Evolutionary conservation across 2,113 vertebrate species (phyloP).

Genomic region (Cyprinus carpio): DNA sequence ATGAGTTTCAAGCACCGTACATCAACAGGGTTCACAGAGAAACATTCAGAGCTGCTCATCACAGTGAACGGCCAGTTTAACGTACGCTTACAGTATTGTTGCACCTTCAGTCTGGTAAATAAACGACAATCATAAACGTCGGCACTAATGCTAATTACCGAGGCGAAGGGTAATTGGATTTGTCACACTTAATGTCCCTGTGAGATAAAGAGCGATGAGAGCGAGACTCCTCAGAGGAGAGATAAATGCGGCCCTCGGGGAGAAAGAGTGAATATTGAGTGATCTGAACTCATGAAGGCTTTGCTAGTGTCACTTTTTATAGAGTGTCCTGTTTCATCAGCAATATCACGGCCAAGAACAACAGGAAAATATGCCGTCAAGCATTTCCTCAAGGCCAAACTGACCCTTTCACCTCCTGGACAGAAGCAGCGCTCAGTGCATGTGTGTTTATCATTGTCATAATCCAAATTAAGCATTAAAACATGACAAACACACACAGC

Average conservation of each 20-base stretch:
- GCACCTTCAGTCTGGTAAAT: slow-evolving; percentile 6
- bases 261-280: slow-evolving; percentile 26
- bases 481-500: not conserved
- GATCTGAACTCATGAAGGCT: slow-evolving; percentile 33
- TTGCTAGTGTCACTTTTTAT: slow-evolving; percentile 36
- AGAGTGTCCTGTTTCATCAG: slow-evolving; percentile 10
- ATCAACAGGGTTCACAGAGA: not conserved
- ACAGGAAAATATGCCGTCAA: slow-evolving; percentile 30
- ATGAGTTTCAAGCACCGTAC: not conserved
- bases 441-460: not conserved
- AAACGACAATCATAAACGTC: slow-evolving; percentile 2
- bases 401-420: slow-evolving; percentile 18
- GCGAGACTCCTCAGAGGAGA: not conserved
- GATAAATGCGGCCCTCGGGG: slow-evolving; percentile 6
- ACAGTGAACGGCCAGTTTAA: not conserved
- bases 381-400: slow-evolving; percentile 50
- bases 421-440: not conserved
- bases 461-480: not conserved
- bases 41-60: not conserved
- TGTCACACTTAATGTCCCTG: not conserved
- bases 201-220: slow-evolving; percentile 19
- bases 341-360: slow-evolving; percentile 23
- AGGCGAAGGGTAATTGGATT: slow-evolving; percentile 2
- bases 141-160: slow-evolving; percentile 18
- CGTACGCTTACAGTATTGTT: not conserved